Evolutionary conservation across 2,113 vertebrate genomes (phyloP), one percentile per base, ranked within the genome.

Genomic region (Nothobranchius kuhntae): DNA sequence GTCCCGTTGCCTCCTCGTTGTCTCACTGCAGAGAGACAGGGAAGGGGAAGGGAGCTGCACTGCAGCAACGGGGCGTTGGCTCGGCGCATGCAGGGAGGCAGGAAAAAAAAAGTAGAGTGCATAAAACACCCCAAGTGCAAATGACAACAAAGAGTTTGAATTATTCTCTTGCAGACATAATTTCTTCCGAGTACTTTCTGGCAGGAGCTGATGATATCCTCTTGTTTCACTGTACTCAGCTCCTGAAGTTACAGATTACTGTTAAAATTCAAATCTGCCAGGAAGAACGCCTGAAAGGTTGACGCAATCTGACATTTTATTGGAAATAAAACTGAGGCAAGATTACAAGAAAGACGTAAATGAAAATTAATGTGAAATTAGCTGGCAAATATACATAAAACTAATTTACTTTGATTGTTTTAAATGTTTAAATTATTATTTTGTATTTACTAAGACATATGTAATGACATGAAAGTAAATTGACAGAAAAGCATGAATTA

Each of bases 11-110:
- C 72, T 68, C 80, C 36, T 64, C 58, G 10, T 82, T 89, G 91
- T 88, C 30, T 66, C 61, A 24, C 83, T 91, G 91, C 91, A 90
- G 89, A 86, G 74, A 87, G 75, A 84, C 65, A 73, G 51, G 70
- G 75, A 65, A 70, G 60, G 66, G 61, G 61, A 48, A 63, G 72
- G 60, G 71, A 55, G 88, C 92, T 92, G 92, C 85, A 90, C 91
- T 92, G 91, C 92, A 92, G 89, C 87, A 91, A 86, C 84, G 88
- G 91, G 92, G 92, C 91, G 91, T 92, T 90, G 92, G 86, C 91
- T 91, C 53, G 26, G 71, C 69, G 61, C 79, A 57, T 6, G 14
- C 65, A 60, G 26, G 54, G 60, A 82, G 82, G 72, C 58, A 69
- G 74, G 70, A 76, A 71, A 61, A 72, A 72, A 63, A 55, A 47